Conservation (phyloP, 2,113 vertebrate species). For the Calyptommatus sinebrachiatus region DNA sequence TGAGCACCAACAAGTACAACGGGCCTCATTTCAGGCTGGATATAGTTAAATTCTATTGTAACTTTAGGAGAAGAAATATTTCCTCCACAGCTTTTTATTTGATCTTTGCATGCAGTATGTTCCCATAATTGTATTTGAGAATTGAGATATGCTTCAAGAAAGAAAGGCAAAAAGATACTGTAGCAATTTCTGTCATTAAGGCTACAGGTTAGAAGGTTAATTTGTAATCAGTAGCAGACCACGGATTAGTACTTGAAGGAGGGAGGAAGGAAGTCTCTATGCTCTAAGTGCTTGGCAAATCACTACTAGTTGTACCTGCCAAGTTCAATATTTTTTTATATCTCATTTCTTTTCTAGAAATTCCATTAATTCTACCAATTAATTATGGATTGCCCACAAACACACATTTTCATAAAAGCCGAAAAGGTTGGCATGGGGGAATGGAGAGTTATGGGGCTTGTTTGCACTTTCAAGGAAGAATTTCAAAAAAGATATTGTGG, state of each 20-base stretch:
- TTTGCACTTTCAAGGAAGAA: too few species aligned
- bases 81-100: background rate
- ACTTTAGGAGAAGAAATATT: background rate
- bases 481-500: too few species aligned
- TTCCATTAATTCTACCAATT: background rate
- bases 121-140: background rate
- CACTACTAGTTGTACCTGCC: background rate
- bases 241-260: too few species aligned
- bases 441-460: too few species aligned
- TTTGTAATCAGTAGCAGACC: background rate
- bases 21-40: too few species aligned
- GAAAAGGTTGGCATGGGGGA: too few species aligned
- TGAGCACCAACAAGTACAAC: too few species aligned
- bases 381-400: too few species aligned
- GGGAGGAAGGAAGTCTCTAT: too few species aligned
- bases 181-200: background rate
- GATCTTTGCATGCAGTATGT: background rate
- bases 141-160: background rate
- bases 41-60: too few species aligned
- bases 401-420: too few species aligned
- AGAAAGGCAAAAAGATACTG: background rate
- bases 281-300: too few species aligned
- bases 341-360: background rate
- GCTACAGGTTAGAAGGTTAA: background rate
- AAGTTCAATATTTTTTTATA: background rate